Evolutionary conservation across 2,888 invertebrate genomes (phyloP), one percentile per base, ranked within the genome.

Genomic region (Brachynemurus nebulosus): DNA sequence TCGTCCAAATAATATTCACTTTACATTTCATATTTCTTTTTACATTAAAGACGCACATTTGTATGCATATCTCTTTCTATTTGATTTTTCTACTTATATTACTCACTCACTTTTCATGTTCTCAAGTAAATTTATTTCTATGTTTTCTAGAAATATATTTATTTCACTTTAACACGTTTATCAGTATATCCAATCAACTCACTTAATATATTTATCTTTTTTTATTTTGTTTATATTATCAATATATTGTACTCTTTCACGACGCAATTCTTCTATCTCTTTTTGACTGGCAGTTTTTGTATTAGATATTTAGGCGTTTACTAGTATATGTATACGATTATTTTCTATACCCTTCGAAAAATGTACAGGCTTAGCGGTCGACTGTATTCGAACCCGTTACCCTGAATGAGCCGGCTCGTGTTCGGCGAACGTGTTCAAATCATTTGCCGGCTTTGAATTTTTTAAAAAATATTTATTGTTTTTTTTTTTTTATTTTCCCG

Each of bases 231-330:
- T 30, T 30, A n/a, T 30, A 30, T 12, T 30, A 30, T 30, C 30
- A 30, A 30, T 30, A 30, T 14, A 2, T 8, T n/a, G 16, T 18
- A 20, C 30, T 40, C 40, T 17, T 18, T 40, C 25, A 16, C 30
- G 40, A 27, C 40, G 40, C 40, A 30, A n/a, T 40, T 40, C 40
- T 27, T 27, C 40, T 30, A 40, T 40, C 40, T 40, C 40, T 40
- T 40, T 40, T 40, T 20, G 18, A 19, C 12, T 21, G 25, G 20
- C 37, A n/a, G 20, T 37, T 37, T 37, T 37, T 37, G n/a, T 7
- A 14, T 20, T 19, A 37, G 37, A 37, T 17, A 20, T 12, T 30
- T 30, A 30, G 30, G 30, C 30, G 30, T 30, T 30, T 30, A 30
- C 30, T 30, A n/a, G 30, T 30, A 30, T n/a, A 14, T 30, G 30